Evolutionary conservation across 2,797 vertebrate species (phyloP).

Genomic region (Coluber constrictor): DNA sequence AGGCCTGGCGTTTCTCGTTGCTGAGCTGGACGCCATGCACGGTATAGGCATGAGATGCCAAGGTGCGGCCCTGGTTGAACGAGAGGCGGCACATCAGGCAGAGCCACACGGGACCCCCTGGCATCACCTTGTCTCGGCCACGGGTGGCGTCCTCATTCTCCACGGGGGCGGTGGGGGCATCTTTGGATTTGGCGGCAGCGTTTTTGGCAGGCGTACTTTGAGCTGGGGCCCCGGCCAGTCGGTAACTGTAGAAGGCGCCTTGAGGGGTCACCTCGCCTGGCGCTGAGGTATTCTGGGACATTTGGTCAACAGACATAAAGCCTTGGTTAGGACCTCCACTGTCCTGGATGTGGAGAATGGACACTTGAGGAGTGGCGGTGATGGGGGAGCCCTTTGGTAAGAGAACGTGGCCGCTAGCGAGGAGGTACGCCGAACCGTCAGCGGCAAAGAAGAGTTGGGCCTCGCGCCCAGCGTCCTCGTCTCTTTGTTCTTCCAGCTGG

Average conservation of each 20-base stretch:
- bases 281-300: slow-evolving; percentile 73
- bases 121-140: slow-evolving; percentile 31
- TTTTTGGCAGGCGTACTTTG: slow-evolving; percentile 42
- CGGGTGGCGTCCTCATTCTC: slow-evolving; percentile 16
- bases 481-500: not conserved
- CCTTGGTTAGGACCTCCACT: slow-evolving; percentile 68
- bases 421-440: slow-evolving; percentile 62
- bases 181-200: slow-evolving; percentile 67
- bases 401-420: slow-evolving; percentile 40
- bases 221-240: slow-evolving; percentile 47
- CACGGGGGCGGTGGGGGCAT: slow-evolving; percentile 52
- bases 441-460: slow-evolving; percentile 61
- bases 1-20: slow-evolving; percentile 46
- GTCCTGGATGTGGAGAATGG: slow-evolving; percentile 62
- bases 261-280: slow-evolving; percentile 57
- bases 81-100: slow-evolving; percentile 66
- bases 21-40: slow-evolving; percentile 57
- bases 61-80: slow-evolving; percentile 54
- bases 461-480: slow-evolving; percentile 41
- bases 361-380: slow-evolving; percentile 44
- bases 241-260: slow-evolving; percentile 65
- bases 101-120: slow-evolving; percentile 58
- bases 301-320: slow-evolving; percentile 75
- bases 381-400: slow-evolving; percentile 69
- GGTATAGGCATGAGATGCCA: slow-evolving; percentile 51